Evolutionary conservation across 2,888 invertebrate genomes (phyloP).

Genomic region (Ennomos quercinarius): DNA sequence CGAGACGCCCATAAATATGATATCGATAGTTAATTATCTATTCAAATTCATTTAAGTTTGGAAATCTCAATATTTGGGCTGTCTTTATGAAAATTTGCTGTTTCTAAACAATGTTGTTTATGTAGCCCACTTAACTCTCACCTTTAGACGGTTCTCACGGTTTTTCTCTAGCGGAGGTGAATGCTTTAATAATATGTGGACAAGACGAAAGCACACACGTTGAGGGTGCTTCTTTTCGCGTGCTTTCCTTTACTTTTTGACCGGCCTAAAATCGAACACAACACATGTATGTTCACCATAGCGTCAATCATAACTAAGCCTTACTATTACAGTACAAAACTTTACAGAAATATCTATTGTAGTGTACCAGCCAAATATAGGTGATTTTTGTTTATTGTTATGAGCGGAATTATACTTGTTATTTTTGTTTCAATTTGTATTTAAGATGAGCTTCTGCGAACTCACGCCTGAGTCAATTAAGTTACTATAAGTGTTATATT

Average conservation of each 20-base stretch:
- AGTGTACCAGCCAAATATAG: too few species aligned
- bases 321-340: too few species aligned
- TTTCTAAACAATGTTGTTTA: conserved; percentile 32
- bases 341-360: too few species aligned
- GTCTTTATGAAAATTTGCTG: conserved; percentile 34
- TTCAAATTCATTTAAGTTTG: conserved; percentile 44
- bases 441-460: too few species aligned
- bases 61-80: conserved; percentile 32
- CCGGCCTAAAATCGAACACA: too few species aligned
- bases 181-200: conserved; percentile 28
- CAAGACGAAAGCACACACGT: conserved; percentile 21
- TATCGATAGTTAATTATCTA: conserved; percentile 51
- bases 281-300: too few species aligned
- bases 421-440: too few species aligned
- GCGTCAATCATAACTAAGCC: too few species aligned
- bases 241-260: not conserved
- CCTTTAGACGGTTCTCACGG: conserved; percentile 26
- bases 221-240: not conserved
- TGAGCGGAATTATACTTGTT: too few species aligned
- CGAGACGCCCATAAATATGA: conserved; percentile 48
- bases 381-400: too few species aligned
- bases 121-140: conserved; percentile 26
- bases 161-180: conserved; percentile 20
- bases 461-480: too few species aligned
- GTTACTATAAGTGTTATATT: too few species aligned